Evolutionary conservation across 2,888 invertebrate genomes (phyloP).

Genomic region (Scaptomyza reducta): DNA sequence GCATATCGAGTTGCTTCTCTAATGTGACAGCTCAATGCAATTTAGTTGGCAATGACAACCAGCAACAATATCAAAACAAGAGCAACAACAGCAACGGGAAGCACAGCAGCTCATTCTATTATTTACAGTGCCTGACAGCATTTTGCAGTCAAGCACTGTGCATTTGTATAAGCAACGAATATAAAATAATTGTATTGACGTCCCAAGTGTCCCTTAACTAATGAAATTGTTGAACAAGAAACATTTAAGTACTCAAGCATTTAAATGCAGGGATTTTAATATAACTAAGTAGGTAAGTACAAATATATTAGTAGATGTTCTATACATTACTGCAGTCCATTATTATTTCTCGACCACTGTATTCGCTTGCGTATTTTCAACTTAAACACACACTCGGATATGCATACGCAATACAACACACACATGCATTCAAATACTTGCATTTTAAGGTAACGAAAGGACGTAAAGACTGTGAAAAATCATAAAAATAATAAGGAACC

Average conservation of each 20-base stretch:
- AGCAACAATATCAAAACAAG: slow-evolving; percentile 37
- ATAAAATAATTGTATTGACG: slow-evolving; percentile 6
- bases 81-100: slow-evolving; percentile 50
- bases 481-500: slow-evolving; percentile 76
- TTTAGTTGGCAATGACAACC: slow-evolving; percentile 76
- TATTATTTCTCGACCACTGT: slow-evolving; percentile 20
- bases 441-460: slow-evolving; percentile 58
- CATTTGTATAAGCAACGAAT: background rate
- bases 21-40: slow-evolving; percentile 81
- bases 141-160: slow-evolving; percentile 8
- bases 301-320: background rate
- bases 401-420: slow-evolving; percentile 9
- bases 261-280: background rate
- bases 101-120: slow-evolving; percentile 57
- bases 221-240: slow-evolving; percentile 1
- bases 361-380: slow-evolving; percentile 5
- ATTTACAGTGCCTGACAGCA: slow-evolving; percentile 43
- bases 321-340: background rate
- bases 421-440: slow-evolving; percentile 17
- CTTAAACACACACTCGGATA: slow-evolving; percentile 17
- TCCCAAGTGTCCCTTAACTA: slow-evolving; percentile 2
- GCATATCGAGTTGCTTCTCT: slow-evolving; percentile 77
- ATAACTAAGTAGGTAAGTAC: background rate
- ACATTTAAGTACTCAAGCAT: background rate
- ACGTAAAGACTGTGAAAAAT: slow-evolving; percentile 54